Conservation (phyloP, 1,140 invertebrate genomes). For the Anthonomus grandis region DNA sequence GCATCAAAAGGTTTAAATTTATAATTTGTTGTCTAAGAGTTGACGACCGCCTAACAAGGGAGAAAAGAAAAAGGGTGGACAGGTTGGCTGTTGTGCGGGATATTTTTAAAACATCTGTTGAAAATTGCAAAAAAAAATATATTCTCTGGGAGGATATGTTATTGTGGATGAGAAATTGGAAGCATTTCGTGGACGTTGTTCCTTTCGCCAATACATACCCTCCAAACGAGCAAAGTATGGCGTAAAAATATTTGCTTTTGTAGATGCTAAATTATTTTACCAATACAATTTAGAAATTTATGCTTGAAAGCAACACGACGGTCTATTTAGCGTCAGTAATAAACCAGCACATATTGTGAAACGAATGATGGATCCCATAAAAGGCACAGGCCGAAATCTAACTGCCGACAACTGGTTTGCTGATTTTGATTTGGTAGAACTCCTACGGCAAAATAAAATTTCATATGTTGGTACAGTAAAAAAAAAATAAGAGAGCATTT, state of each 20-base stretch:
- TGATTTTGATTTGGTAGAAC: background rate
- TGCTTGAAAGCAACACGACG: background rate
- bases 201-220: slow-evolving; percentile 14
- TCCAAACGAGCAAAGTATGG: slow-evolving; percentile 12
- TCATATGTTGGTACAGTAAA: too few relatives aligned
- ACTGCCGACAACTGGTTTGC: slow-evolving; percentile 12
- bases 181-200: slow-evolving; percentile 7
- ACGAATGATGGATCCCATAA: slow-evolving; percentile 6
- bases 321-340: slow-evolving; percentile 1
- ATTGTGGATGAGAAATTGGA: slow-evolving; percentile 14
- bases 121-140: too few relatives aligned
- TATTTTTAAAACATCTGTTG: too few relatives aligned
- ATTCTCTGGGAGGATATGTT: too few relatives aligned
- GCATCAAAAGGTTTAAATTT: too few relatives aligned
- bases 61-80: background rate
- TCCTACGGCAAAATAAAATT: too few relatives aligned
- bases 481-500: too few relatives aligned
- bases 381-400: background rate
- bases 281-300: slow-evolving; percentile 9
- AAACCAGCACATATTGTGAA: background rate
- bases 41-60: slow-evolving; percentile 3
- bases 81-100: background rate
- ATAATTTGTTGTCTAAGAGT: slow-evolving; percentile 1
- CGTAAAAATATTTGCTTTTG: slow-evolving; percentile 12
- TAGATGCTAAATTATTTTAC: slow-evolving; percentile 4